Conservation (phyloP, 2,797 vertebrate species). For the Falco berigora region DNA sequence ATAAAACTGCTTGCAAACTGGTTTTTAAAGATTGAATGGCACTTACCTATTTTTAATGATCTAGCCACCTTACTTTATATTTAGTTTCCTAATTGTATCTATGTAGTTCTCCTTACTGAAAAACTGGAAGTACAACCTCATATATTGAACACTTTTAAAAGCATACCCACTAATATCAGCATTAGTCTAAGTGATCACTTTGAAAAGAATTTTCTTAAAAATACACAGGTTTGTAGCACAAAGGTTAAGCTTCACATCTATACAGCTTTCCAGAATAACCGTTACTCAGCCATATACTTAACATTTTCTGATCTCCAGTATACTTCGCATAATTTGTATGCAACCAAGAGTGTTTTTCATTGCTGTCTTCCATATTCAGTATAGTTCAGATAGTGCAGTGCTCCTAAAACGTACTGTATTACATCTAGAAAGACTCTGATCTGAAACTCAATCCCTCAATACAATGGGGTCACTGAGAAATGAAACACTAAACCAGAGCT, state of each 20-base stretch:
- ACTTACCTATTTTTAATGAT: neutral
- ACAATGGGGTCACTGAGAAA: neutral
- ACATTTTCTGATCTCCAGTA: neutral
- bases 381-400: fast-evolving
- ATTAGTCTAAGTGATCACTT: neutral
- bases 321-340: neutral
- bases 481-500: neutral
- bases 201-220: neutral
- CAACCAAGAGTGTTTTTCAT: neutral
- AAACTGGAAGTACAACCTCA: neutral
- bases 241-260: neutral
- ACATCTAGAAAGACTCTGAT: neutral
- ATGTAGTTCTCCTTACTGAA: neutral
- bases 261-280: neutral
- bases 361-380: neutral
- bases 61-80: too few species aligned
- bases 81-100: neutral
- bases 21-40: neutral
- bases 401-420: neutral
- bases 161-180: neutral
- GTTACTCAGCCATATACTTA: neutral
- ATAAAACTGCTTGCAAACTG: neutral
- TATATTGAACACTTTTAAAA: neutral
- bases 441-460: neutral
- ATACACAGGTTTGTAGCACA: neutral